Evolutionary conservation across 2,797 vertebrate species (phyloP).

Genomic region (Hyperoplus lanceolatus): DNA sequence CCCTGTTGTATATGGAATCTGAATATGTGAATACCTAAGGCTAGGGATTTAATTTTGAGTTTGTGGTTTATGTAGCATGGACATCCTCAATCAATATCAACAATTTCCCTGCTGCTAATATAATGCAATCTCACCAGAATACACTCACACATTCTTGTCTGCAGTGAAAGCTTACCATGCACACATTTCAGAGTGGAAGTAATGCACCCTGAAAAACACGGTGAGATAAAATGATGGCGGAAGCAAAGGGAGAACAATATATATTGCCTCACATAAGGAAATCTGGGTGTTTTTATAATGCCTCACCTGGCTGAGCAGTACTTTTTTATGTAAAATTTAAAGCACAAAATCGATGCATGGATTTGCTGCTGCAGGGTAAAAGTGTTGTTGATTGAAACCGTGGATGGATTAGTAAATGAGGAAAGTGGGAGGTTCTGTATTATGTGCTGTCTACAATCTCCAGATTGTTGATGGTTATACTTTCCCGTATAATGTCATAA

Average conservation of each 20-base stretch:
- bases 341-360: not conserved
- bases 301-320: conserved; percentile 32
- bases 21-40: not conserved
- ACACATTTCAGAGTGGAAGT: conserved; percentile 36
- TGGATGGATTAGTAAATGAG: conserved; percentile 30
- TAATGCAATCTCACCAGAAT: not conserved
- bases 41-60: conserved; percentile 23
- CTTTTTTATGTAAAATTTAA: conserved; percentile 34
- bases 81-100: conserved; percentile 5
- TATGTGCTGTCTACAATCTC: conserved; percentile 10
- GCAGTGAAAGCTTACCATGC: conserved; percentile 31
- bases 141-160: conserved; percentile 22
- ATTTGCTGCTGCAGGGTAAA: conserved; percentile 3
- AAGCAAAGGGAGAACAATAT: conserved; percentile 37
- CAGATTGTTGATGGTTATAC: conserved; percentile 14
- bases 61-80: conserved; percentile 12
- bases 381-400: conserved; percentile 17
- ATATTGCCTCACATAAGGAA: conserved; percentile 40
- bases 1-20: not conserved
- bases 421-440: conserved; percentile 23
- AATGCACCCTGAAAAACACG: conserved; percentile 29
- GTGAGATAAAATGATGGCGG: conserved; percentile 46
- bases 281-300: conserved; percentile 44
- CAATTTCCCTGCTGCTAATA: conserved; percentile 1
- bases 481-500: conserved; percentile 13